A percentile compares a stretch with the other conserved stretches of the same genome.
phyloP scores from a whole-genome alignment of 2,113 vertebrate species.

The Pan paniscus region DNA sequence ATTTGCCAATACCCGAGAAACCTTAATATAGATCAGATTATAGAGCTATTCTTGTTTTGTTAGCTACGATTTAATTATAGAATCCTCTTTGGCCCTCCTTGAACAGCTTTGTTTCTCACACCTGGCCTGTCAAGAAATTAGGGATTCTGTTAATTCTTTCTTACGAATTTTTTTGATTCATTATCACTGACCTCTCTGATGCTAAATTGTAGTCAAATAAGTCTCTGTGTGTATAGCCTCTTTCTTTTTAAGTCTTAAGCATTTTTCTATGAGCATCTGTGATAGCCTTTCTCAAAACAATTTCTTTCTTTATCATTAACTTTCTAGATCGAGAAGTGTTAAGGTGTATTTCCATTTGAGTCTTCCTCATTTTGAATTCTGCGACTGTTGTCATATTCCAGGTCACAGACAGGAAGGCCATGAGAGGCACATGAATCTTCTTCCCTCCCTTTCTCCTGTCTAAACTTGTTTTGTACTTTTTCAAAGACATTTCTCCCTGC shows the following conservation, averaged over 20 bases:
- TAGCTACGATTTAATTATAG: conserved; percentile 15
- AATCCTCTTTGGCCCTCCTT: not conserved
- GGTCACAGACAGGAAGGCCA: not conserved
- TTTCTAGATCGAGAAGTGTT: not conserved
- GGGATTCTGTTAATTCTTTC: conserved; percentile 27
- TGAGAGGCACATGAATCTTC: not conserved
- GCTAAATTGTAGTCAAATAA: not conserved
- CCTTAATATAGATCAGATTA: not conserved
- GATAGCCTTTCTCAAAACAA: conserved; percentile 8
- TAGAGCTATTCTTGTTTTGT: conserved; percentile 35
- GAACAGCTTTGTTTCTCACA: conserved; percentile 7
- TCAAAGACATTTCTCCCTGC: not conserved
- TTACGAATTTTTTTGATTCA: not conserved
- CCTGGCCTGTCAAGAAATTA: not conserved
- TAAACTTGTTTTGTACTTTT: not conserved
- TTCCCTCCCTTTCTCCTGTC: not conserved
- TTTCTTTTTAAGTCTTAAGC: conserved; percentile 1
- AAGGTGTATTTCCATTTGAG: not conserved
- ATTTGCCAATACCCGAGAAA: not conserved
- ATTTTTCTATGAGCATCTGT: not conserved
- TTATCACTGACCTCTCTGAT: not conserved
- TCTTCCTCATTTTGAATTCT: conserved; percentile 32
- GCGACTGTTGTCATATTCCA: conserved; percentile 24
- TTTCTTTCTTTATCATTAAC: not conserved
- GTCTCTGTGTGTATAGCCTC: not conserved